These are phyloP conservation scores for Lasioglossum zephyrum DNA, from an alignment of 2,888 invertebrate genomes.

Conservation along the genomic window DNA sequence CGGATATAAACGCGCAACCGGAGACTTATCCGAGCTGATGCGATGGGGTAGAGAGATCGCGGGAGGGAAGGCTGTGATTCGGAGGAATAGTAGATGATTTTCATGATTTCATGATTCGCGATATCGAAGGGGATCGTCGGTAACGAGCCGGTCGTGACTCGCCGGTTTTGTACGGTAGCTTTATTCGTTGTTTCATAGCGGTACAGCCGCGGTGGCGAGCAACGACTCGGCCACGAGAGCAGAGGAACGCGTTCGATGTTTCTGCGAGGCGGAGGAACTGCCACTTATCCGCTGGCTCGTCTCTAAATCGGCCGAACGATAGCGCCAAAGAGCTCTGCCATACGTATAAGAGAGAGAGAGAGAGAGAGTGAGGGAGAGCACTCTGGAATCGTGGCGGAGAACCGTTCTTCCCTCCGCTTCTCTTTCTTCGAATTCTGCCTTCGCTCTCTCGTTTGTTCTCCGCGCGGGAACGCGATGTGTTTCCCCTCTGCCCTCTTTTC, in stretches of 20 bases:
- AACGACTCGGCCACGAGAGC: constrained; percentile 37
- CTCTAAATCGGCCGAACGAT: constrained; percentile 75
- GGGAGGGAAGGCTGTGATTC: constrained; percentile 2
- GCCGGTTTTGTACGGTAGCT: constrained; percentile 79
- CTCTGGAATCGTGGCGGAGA: constrained; percentile 20
- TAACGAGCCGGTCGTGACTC: constrained; percentile 83
- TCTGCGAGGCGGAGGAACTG: constrained; percentile 61
- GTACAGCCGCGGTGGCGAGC: constrained; percentile 10
- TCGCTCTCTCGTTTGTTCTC: constrained; percentile 33
- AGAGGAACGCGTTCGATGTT: constrained; percentile 22
- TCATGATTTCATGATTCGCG: constrained; percentile 77
- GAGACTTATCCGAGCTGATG: not conserved
- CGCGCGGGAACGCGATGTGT: constrained; percentile 41
- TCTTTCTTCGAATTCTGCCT: constrained; percentile 21
- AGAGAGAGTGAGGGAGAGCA: not conserved
- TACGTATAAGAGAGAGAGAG: constrained; percentile 22
- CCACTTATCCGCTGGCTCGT: constrained; percentile 74
- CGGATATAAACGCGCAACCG: not conserved
- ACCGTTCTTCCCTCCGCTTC: constrained; percentile 23
- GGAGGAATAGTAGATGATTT: constrained; percentile 66
- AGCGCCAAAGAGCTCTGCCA: constrained; percentile 47
- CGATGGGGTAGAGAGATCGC: not conserved
- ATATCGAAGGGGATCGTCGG: constrained; percentile 71
- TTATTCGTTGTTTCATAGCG: constrained; percentile 71
- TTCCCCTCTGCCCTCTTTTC: constrained; percentile 68